phyloP scores from a whole-genome alignment of 2,113 vertebrate species.

The Carassius auratus region DNA sequence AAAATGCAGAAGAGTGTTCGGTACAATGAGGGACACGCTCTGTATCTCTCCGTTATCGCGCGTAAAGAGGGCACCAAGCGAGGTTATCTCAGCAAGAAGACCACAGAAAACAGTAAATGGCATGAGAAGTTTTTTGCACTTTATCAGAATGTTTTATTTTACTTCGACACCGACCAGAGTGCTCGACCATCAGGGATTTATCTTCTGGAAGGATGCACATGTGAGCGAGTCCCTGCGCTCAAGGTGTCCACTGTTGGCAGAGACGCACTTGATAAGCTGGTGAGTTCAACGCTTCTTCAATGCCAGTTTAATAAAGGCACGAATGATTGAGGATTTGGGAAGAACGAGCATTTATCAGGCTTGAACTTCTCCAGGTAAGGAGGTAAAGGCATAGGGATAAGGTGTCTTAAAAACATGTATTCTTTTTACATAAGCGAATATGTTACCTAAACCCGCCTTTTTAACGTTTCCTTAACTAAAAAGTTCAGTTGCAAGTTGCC shows the following conservation, averaged over 20 bases:
- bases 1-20: slow-evolving; percentile 96
- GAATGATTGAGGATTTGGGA: neutral
- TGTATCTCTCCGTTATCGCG: slow-evolving; percentile 88
- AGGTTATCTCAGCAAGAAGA: slow-evolving; percentile 92
- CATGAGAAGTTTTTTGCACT: slow-evolving; percentile 97
- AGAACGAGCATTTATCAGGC: neutral
- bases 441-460: neutral
- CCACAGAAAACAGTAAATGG: slow-evolving; percentile 94
- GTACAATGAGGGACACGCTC: slow-evolving; percentile 95
- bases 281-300: slow-evolving; percentile 62
- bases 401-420: neutral
- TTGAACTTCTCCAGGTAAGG: neutral
- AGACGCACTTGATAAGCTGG: slow-evolving; percentile 93
- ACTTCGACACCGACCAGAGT: slow-evolving; percentile 96
- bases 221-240: slow-evolving; percentile 87
- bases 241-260: slow-evolving; percentile 81
- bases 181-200: slow-evolving; percentile 92
- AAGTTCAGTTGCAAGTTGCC: neutral
- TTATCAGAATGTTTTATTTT: slow-evolving; percentile 95
- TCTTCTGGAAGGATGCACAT: slow-evolving; percentile 95
- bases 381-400: neutral
- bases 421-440: neutral
- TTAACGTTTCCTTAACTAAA: neutral
- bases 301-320: neutral
- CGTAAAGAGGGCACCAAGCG: slow-evolving; percentile 94